These are phyloP conservation scores for Leptoclinus maculatus DNA, from an alignment of 2,797 vertebrate species.

Conservation along the genomic window DNA sequence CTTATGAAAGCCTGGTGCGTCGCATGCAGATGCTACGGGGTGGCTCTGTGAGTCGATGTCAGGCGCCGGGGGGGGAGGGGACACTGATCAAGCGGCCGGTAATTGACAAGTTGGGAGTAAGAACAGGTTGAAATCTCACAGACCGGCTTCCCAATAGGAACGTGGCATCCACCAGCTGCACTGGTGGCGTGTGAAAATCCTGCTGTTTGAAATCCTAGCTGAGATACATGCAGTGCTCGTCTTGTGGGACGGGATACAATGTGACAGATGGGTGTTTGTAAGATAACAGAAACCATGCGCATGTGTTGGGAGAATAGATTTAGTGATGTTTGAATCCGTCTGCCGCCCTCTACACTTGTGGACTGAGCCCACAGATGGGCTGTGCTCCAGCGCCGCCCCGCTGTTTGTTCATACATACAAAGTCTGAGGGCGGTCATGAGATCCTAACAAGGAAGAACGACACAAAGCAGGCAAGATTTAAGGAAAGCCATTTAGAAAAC, in stretches of 20 bases:
- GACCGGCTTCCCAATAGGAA: not conserved
- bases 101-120: not conserved
- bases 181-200: not conserved
- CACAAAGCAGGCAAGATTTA: not conserved
- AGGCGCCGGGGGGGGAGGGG: not conserved
- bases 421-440: not conserved
- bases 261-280: constrained; percentile 28
- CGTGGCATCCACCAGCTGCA: not conserved
- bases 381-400: not conserved
- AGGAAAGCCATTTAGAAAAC: not conserved
- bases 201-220: constrained; percentile 6
- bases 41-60: not conserved
- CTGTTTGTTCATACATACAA: not conserved
- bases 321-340: not conserved
- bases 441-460: not conserved
- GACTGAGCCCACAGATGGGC: not conserved
- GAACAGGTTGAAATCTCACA: constrained; percentile 3
- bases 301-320: not conserved
- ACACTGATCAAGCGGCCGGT: not conserved
- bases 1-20: not conserved
- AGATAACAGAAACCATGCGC: constrained; percentile 6
- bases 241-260: not conserved
- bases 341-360: not conserved
- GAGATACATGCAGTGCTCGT: not conserved
- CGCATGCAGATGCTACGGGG: not conserved